phyloP scores from a whole-genome alignment of 1,140 invertebrate species.

The Drosophila busckii region DNA sequence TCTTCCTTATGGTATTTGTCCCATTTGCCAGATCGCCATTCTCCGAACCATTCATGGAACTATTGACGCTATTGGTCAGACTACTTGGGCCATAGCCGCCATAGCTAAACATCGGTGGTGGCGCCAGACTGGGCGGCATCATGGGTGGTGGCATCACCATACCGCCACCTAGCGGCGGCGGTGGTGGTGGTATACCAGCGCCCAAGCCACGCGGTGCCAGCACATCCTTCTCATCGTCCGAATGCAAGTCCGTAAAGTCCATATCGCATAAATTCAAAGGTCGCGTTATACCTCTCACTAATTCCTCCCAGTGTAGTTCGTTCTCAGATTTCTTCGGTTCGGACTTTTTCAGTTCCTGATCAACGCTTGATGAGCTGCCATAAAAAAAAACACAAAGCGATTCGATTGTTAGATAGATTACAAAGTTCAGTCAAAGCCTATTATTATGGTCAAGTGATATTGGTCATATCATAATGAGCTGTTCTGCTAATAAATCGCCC shows the following conservation, averaged over 20 bases:
- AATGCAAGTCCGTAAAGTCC: conserved; percentile 95
- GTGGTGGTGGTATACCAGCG: conserved; percentile 85
- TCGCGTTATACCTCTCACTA: conserved; percentile 89
- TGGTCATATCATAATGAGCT: conserved; percentile 1
- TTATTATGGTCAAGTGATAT: conserved; percentile 17
- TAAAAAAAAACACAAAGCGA: not conserved
- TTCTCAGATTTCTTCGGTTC: conserved; percentile 92
- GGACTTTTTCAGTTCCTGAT: conserved; percentile 81
- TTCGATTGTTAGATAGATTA: not conserved
- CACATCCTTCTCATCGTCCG: conserved; percentile 86
- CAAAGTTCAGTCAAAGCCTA: conserved; percentile 2
- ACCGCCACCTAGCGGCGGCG: conserved; percentile 80
- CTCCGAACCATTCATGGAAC: conserved; percentile 70
- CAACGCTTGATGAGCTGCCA: conserved; percentile 78
- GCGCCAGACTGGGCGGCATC: conserved; percentile 70
- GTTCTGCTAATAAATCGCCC: conserved; percentile 13
- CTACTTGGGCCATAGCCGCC: conserved; percentile 51
- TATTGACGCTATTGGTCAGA: conserved; percentile 72
- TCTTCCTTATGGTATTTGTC: conserved; percentile 86
- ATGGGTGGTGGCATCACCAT: conserved; percentile 78
- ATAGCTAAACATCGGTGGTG: conserved; percentile 79
- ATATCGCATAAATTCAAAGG: conserved; percentile 95
- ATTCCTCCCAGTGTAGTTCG: conserved; percentile 96
- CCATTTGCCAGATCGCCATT: conserved; percentile 74
- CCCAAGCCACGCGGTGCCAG: conserved; percentile 82